Base-by-base conservation (phyloP, 1,140 invertebrate species). In the Plodia interpunctella region DNA sequence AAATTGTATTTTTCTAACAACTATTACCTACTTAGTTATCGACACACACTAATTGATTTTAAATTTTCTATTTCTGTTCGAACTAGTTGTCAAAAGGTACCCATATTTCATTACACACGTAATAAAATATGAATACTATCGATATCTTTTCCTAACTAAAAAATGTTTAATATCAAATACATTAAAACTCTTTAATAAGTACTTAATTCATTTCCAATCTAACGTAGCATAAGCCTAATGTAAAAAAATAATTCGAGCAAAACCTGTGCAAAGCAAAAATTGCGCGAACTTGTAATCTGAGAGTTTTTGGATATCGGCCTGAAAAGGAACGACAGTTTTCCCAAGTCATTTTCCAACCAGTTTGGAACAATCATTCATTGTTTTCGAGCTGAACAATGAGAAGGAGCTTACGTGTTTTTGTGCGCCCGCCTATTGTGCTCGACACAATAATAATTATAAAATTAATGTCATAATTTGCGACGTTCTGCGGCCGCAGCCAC, bases 381-480 rank as follows among this genome's bases (percentile, higher is more conserved):
- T 73, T 70, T 76, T 66, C 59, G 21, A 55, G 18, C 49, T 55
- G 52, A 65, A 75, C 66, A 70, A 75, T 70, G 63, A 55, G 56
- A 55, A 59, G 62, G 59, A 66, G 66, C 66, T 74, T 66, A 65
- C 67, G 59, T 70, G 66, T 74, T 70, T 70, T 63, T 69, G 60
- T 68, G 62, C 63, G 35, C 52, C 49, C 57, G 56, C 57, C 57
- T 65, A 78, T 80, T 82, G 74, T 80, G 63, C 60, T 55, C 55
- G 51, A 61, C 65, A 72, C 67, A 76, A 78, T 78, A 70, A 69
- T 73, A 78, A 80, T 83, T 78, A 81, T 80, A 81, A 83, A 81
- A 81, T 83, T 77, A 78, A 79, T 79, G 79, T 79, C 73, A 83
- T 85, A 87, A 85, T 83, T 81, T 78, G 69, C 72, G 61, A 62